phyloP scores from a whole-genome alignment of 2,797 vertebrate genomes.

The Tragelaphus eurycerus region DNA sequence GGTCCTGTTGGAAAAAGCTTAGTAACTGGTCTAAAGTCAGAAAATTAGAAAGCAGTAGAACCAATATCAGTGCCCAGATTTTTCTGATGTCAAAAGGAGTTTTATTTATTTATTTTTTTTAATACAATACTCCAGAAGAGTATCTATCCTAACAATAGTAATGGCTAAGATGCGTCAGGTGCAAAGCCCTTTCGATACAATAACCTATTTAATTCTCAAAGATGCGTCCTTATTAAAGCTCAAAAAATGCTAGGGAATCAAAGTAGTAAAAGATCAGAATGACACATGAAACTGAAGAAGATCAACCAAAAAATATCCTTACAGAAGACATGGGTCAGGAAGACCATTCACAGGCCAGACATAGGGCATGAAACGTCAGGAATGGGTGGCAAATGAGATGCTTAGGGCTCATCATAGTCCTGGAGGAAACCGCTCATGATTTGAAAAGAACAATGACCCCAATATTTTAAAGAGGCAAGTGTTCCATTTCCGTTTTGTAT shows the following conservation, averaged over 20 bases:
- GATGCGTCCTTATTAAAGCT: not conserved
- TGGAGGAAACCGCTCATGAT: not conserved
- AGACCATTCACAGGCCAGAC: not conserved
- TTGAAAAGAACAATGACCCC: not conserved
- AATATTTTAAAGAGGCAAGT: not conserved
- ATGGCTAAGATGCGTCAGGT: not conserved
- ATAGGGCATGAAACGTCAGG: not conserved
- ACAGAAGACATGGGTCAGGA: fast-evolving
- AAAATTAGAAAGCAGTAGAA: not conserved
- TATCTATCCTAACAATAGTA: not conserved
- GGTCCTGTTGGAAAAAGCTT: not conserved
- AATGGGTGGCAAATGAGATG: fast-evolving
- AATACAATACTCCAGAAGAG: not conserved
- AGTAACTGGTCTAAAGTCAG: not conserved
- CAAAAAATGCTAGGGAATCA: not conserved
- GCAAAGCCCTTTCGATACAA: not conserved
- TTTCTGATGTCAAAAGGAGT: not conserved
- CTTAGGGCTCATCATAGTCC: fast-evolving
- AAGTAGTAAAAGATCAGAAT: not conserved
- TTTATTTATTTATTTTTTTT: not conserved
- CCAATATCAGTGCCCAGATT: not conserved
- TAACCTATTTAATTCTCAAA: not conserved
- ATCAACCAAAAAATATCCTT: not conserved
- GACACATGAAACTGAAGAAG: not conserved
- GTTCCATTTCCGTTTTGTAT: not conserved